phyloP scores from a whole-genome alignment of 1,140 invertebrate species.

The Heliconius melpomene region DNA sequence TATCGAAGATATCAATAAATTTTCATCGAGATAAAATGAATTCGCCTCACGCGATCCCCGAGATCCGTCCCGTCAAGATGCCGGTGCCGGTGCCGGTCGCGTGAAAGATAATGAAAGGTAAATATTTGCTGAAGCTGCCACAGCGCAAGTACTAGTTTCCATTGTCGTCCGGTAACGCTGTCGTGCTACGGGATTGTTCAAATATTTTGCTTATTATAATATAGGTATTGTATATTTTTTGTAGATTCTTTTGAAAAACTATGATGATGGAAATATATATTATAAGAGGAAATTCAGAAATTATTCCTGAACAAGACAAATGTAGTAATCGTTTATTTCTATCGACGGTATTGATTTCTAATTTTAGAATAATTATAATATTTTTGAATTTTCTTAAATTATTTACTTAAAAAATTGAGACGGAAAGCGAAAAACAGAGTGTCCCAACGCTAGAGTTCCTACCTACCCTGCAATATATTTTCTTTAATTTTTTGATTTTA shows the following conservation, averaged over 20 bases:
- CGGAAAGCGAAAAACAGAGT: too few species aligned
- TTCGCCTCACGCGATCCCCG: constrained; percentile 36
- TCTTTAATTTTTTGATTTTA: too few species aligned
- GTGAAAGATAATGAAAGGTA: constrained; percentile 46
- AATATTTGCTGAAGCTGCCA: constrained; percentile 43
- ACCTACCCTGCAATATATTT: too few species aligned
- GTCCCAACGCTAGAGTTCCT: too few species aligned
- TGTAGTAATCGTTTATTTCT: too few species aligned
- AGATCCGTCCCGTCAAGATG: constrained; percentile 42
- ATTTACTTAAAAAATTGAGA: too few species aligned
- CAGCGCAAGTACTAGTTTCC: constrained; percentile 20
- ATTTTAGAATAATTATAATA: too few species aligned
- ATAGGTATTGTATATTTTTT: background rate
- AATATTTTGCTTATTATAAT: background rate
- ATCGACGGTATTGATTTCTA: too few species aligned
- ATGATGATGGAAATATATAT: too few species aligned
- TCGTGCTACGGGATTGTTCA: background rate
- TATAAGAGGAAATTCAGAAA: too few species aligned
- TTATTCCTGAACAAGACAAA: too few species aligned
- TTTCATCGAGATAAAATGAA: constrained; percentile 44
- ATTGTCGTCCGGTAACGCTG: constrained; percentile 17
- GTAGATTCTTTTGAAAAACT: background rate
- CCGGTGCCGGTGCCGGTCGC: constrained; percentile 38
- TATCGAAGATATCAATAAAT: constrained; percentile 46
- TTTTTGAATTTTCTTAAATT: too few species aligned